phyloP scores from a whole-genome alignment of 2,113 vertebrate species.

The Tyrannus savana region DNA sequence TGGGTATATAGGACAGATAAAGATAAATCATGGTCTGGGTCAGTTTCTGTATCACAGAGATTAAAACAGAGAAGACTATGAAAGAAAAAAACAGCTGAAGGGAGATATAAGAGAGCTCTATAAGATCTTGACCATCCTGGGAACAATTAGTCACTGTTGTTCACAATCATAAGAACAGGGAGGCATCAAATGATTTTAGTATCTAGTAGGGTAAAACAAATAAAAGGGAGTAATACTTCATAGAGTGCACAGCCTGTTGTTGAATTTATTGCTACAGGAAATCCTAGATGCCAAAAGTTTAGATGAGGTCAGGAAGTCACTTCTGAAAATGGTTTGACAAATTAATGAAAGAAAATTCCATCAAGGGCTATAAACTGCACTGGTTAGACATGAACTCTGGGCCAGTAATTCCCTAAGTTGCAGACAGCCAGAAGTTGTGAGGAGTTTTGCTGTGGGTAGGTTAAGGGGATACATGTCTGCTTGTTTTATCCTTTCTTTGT shows the following conservation, averaged over 20 bases:
- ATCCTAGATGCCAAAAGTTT: neutral
- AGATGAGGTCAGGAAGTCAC: neutral
- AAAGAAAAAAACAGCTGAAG: neutral
- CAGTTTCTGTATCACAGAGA: neutral
- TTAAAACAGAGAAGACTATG: neutral
- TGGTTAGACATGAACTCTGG: neutral
- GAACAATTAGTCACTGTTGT: neutral
- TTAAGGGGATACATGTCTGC: neutral
- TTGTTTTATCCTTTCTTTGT: neutral
- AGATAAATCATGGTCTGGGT: neutral
- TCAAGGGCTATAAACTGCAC: neutral
- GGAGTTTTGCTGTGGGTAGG: neutral
- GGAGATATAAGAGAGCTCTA: neutral
- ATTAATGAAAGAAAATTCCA: slow-evolving; percentile 3
- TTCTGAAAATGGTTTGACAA: slow-evolving; percentile 10
- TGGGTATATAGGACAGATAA: neutral
- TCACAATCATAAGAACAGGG: neutral
- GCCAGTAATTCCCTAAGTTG: neutral
- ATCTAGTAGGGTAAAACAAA: neutral
- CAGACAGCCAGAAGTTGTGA: neutral
- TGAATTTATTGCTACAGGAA: neutral
- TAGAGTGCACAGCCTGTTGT: neutral
- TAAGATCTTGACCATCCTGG: neutral
- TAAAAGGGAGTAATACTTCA: neutral
- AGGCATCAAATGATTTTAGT: neutral